Evolutionary conservation across 92 coral and sea anemone species (phyloP).

Genomic region (Palythoa heliodiscus): DNA sequence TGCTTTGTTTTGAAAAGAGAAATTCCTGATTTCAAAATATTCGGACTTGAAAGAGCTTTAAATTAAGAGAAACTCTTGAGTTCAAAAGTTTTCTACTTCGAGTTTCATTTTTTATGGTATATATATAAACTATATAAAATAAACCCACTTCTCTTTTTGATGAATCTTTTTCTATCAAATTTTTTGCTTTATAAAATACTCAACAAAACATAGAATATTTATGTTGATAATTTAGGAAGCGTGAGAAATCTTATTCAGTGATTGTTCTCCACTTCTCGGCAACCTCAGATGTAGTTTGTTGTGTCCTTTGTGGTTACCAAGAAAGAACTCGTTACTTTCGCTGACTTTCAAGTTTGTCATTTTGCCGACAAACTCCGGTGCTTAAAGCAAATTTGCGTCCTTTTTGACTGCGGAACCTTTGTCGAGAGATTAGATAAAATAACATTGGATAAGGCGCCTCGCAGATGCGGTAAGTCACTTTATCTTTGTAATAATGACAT

Average conservation of each 20-base stretch:
- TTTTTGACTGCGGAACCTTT: background rate
- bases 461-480: background rate
- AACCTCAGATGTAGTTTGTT: background rate
- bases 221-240: background rate
- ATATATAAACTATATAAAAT: too few species aligned
- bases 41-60: too few species aligned
- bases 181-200: too few species aligned
- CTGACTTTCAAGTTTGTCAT: background rate
- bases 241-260: background rate
- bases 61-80: too few species aligned
- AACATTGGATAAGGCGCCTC: background rate
- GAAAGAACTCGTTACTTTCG: background rate
- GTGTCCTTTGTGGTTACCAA: background rate
- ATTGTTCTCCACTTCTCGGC: background rate
- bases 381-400: slow-evolving; percentile 4
- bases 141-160: too few species aligned
- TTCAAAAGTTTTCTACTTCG: too few species aligned
- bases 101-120: too few species aligned
- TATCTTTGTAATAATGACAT: background rate
- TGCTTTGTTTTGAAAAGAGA: too few species aligned
- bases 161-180: too few species aligned
- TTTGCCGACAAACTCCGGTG: background rate
- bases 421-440: background rate
- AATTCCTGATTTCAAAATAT: too few species aligned
- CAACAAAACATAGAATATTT: too few species aligned